phyloP scores from a whole-genome alignment of 2,888 invertebrate species.

The Iselma pallidipennis region DNA sequence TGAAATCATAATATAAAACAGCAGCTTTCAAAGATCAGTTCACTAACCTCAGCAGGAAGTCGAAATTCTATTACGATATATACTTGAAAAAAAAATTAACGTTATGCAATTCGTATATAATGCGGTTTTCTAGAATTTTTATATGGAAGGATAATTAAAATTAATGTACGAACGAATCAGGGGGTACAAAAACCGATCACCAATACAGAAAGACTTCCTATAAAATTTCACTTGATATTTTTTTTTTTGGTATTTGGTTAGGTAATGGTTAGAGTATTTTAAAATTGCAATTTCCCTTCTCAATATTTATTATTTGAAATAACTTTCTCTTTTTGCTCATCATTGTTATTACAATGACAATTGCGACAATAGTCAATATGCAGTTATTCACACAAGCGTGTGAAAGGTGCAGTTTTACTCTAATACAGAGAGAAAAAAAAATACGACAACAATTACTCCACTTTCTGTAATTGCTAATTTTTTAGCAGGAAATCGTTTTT shows the following conservation, averaged over 20 bases:
- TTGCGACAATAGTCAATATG: background rate
- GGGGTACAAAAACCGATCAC: background rate
- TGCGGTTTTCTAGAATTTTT: background rate
- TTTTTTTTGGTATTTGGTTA: background rate
- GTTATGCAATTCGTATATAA: background rate
- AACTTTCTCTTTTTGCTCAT: background rate
- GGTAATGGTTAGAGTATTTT: background rate
- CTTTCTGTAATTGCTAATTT: no score
- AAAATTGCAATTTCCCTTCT: background rate
- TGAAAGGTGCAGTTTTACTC: background rate
- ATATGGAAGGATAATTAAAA: background rate
- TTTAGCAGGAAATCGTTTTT: background rate
- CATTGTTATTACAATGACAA: no score
- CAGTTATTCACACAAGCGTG: background rate
- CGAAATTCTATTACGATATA: slow-evolving; percentile 3
- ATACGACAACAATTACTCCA: background rate
- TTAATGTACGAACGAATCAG: background rate
- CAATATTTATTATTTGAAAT: background rate
- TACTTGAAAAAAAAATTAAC: background rate
- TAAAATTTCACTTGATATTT: background rate
- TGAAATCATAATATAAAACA: background rate
- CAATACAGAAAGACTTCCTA: background rate
- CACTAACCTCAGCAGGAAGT: slow-evolving; percentile 2
- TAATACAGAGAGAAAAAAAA: background rate
- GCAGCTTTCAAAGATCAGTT: background rate